Conservation (phyloP, 2,113 vertebrate genomes). For the Lichenostomus cassidix region DNA sequence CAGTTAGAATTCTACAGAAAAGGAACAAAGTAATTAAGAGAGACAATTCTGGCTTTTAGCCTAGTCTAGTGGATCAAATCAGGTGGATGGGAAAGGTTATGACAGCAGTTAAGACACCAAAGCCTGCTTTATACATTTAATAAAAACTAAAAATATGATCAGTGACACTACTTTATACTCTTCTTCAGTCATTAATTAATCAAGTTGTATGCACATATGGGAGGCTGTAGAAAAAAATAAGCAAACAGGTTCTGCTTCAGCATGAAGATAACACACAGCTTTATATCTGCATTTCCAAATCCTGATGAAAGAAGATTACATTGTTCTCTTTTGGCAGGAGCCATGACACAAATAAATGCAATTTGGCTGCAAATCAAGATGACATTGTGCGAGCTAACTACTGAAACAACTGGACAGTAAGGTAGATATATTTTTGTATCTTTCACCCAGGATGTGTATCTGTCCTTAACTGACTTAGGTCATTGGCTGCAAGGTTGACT, state of each 20-base stretch:
- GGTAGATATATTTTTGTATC: not conserved
- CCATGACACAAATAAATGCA: not conserved
- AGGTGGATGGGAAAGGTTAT: not conserved
- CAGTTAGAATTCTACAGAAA: not conserved
- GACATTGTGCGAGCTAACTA: not conserved
- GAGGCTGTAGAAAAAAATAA: not conserved
- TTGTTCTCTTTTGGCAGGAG: not conserved
- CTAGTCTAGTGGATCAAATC: not conserved
- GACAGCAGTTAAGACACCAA: not conserved
- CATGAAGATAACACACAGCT: not conserved
- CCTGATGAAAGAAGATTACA: not conserved
- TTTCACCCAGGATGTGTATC: not conserved
- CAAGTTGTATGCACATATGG: not conserved
- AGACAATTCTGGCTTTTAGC: not conserved
- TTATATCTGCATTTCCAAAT: not conserved
- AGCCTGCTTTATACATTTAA: not conserved
- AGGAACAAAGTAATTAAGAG: not conserved
- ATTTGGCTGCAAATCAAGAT: slow-evolving; percentile 13
- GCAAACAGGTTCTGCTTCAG: not conserved
- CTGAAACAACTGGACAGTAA: not conserved
- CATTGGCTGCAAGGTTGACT: not conserved
- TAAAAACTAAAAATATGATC: not conserved
- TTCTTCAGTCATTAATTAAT: not conserved
- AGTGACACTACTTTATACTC: not conserved
- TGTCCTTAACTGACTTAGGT: not conserved